A percentile compares a stretch with the other conserved stretches of the same genome.
phyloP scores from a whole-genome alignment of 1,140 invertebrate species.

The Eurytemora carolleeae region DNA sequence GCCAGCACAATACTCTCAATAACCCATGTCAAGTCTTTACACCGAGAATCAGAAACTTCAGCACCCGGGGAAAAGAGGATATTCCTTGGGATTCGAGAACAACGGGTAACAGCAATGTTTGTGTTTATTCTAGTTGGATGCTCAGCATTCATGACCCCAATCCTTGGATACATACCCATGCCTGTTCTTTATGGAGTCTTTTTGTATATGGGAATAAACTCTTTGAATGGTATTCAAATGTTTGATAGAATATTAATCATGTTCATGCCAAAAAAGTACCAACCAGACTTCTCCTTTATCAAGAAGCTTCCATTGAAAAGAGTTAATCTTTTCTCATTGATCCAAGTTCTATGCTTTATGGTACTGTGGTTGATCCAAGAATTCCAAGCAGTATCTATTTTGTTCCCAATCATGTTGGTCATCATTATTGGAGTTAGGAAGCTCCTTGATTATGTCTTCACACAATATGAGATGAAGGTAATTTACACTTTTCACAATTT shows the following conservation, averaged over 20 bases:
- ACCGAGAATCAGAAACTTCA: conserved; percentile 22
- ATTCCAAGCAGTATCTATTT: not conserved
- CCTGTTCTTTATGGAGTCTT: conserved; percentile 44
- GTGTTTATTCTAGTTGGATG: conserved; percentile 26
- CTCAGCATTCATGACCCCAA: conserved; percentile 24
- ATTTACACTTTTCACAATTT: not conserved
- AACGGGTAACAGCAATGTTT: conserved; percentile 25
- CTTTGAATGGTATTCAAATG: conserved; percentile 34
- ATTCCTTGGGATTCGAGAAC: conserved; percentile 26
- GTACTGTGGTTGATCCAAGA: not conserved
- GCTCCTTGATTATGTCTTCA: conserved; percentile 35
- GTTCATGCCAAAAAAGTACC: conserved; percentile 42
- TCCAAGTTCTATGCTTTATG: not conserved
- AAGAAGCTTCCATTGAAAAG: conserved; percentile 28
- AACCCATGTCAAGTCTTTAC: conserved; percentile 24
- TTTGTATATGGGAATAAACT: conserved; percentile 42
- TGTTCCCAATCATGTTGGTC: conserved; percentile 26
- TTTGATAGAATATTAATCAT: conserved; percentile 35
- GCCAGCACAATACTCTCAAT: conserved; percentile 23
- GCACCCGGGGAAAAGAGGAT: conserved; percentile 26
- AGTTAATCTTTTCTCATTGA: conserved; percentile 37
- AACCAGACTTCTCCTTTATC: conserved; percentile 39
- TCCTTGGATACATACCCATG: conserved; percentile 28
- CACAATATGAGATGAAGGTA: conserved; percentile 33
- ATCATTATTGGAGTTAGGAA: conserved; percentile 39